Percentiles rank a stretch among this genome's conserved stretches.
These are phyloP conservation scores for Platichthys stellatus DNA, from an alignment of 2,113 vertebrate species.

Conservation along the genomic window DNA sequence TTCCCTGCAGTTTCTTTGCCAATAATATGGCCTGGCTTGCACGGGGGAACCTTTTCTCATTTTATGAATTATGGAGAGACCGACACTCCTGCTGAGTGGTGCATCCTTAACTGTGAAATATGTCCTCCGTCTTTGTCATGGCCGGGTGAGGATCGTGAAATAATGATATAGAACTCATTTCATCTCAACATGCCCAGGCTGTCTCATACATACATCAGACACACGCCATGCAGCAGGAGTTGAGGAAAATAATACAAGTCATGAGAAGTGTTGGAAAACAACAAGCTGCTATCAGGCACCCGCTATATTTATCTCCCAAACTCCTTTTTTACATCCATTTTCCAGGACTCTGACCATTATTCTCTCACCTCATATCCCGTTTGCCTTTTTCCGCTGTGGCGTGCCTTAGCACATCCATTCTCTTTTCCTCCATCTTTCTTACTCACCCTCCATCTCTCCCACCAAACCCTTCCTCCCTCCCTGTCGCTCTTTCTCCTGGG, in stretches of 20 bases:
- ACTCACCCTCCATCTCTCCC: conserved; percentile 44
- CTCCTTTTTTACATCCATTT: conserved; percentile 33
- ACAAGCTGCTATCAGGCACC: conserved; percentile 84
- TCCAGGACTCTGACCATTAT: conserved; percentile 35
- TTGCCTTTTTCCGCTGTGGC: conserved; percentile 25
- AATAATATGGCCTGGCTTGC: conserved; percentile 60
- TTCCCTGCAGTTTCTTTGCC: conserved; percentile 60
- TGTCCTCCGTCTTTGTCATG: conserved; percentile 83
- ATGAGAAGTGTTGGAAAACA: conserved; percentile 85
- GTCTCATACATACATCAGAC: conserved; percentile 90
- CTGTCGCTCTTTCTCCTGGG: conserved; percentile 84
- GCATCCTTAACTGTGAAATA: conserved; percentile 86
- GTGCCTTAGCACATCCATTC: conserved; percentile 59
- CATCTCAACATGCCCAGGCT: conserved; percentile 84
- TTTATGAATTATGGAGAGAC: conserved; percentile 85
- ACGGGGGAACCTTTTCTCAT: conserved; percentile 65
- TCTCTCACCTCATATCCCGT: conserved; percentile 56
- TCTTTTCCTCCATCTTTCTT: conserved; percentile 55
- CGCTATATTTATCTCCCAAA: conserved; percentile 48
- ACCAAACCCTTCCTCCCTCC: conserved; percentile 43
- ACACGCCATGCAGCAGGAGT: conserved; percentile 88
- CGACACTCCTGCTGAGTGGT: conserved; percentile 81
- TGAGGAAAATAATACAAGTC: conserved; percentile 60
- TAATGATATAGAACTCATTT: conserved; percentile 94
- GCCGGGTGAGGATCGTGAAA: conserved; percentile 83